Evolutionary conservation across 53 echinoderm and acorn worm genomes (phyloP).

Genomic region (Crossaster papposus): DNA sequence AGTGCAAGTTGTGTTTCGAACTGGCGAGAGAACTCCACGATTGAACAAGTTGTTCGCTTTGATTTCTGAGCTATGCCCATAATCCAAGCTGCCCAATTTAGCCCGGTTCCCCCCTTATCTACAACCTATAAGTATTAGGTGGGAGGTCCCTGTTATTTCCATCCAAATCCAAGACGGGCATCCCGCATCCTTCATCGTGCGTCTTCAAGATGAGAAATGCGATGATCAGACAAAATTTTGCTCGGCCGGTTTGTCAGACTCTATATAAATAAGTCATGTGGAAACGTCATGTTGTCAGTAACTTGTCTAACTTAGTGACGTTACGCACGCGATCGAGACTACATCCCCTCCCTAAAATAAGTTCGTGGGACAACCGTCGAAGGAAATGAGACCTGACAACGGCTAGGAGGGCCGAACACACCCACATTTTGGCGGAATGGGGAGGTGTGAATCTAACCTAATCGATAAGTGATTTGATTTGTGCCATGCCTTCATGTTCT

Average conservation of each 20-base stretch:
- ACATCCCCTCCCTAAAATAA: neutral
- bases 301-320: constrained; percentile 8
- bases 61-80: neutral
- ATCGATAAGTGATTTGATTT: neutral
- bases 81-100: neutral
- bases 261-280: neutral
- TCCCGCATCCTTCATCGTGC: neutral
- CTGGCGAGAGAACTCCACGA: neutral
- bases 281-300: constrained; percentile 1
- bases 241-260: neutral
- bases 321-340: constrained; percentile 3
- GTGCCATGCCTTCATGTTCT: no score
- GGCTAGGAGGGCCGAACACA: neutral
- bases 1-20: neutral
- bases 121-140: no score
- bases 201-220: neutral
- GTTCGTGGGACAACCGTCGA: neutral
- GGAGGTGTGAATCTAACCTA: neutral
- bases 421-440: neutral
- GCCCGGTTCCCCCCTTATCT: neutral
- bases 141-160: neutral
- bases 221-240: neutral
- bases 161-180: neutral
- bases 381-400: constrained; percentile 14
- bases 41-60: neutral